Percentiles rank a stretch among this genome's conserved stretches.
Conservation (phyloP, 1,140 invertebrate genomes). For the Chymomyza costata region DNA sequence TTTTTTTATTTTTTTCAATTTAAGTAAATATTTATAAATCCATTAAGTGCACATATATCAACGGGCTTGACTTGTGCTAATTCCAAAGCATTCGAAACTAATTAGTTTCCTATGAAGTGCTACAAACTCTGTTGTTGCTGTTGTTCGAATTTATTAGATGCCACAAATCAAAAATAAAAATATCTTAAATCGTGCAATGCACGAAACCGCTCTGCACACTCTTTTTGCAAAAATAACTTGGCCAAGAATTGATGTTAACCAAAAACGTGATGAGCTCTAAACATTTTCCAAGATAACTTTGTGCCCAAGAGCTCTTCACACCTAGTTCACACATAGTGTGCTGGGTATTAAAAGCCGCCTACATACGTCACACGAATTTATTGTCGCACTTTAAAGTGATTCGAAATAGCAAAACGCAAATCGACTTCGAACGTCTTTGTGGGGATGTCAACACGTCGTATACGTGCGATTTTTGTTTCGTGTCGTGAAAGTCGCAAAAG, state of each 20-base stretch:
- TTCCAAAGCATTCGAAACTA: conserved; percentile 23
- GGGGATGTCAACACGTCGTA: conserved; percentile 11
- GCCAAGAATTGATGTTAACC: no score
- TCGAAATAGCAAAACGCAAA: conserved; percentile 35
- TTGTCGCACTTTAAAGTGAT: conserved; percentile 54
- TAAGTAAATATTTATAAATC: conserved; percentile 42
- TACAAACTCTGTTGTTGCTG: conserved; percentile 10
- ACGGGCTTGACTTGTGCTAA: conserved; percentile 48
- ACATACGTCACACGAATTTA: conserved; percentile 49
- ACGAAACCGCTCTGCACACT: no score
- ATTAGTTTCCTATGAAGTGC: conserved; percentile 35
- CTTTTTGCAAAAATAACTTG: no score
- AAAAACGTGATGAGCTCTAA: no score
- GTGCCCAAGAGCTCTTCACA: no score
- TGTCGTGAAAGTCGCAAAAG: conserved; percentile 52
- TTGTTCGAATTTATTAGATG: conserved; percentile 42
- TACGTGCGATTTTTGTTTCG: conserved; percentile 55
- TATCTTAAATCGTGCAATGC: no score
- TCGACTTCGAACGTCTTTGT: conserved; percentile 37
- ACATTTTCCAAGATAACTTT: no score
- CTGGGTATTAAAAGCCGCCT: no score
- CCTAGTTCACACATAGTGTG: no score
- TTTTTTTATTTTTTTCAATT: conserved; percentile 26
- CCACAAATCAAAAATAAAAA: background rate
- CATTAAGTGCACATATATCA: conserved; percentile 35